phyloP scores from a whole-genome alignment of 2,888 invertebrate genomes.

The Dugesia japonica region DNA sequence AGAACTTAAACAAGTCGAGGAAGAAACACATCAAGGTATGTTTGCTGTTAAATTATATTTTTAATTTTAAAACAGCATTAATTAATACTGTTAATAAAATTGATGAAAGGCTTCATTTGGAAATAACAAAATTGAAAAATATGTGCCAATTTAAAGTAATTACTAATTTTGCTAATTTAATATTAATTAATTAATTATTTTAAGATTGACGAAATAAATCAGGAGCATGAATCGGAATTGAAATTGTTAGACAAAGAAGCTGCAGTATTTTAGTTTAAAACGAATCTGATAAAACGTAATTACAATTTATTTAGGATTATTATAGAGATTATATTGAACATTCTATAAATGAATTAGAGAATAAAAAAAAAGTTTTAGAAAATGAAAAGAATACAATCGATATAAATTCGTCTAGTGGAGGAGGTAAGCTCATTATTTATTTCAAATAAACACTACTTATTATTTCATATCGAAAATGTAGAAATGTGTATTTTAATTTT shows the following conservation, averaged over 20 bases:
- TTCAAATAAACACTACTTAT: too few species aligned
- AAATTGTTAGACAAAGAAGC: not conserved
- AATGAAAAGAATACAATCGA: constrained; percentile 10
- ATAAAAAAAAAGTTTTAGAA: not conserved
- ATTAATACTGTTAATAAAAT: not conserved
- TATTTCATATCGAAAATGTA: too few species aligned
- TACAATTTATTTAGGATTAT: not conserved
- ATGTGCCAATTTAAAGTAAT: constrained; percentile 16
- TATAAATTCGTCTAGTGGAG: not conserved
- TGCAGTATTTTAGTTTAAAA: not conserved
- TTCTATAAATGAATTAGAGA: not conserved
- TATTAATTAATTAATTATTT: not conserved
- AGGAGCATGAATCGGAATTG: not conserved
- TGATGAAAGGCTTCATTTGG: constrained; percentile 1
- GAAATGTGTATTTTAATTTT: too few species aligned
- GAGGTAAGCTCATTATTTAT: not conserved
- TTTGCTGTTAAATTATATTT: not conserved
- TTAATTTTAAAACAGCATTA: not conserved
- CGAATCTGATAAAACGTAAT: too few species aligned
- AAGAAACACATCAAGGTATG: not conserved
- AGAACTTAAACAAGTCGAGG: not conserved
- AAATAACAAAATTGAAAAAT: not conserved
- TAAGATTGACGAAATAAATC: not conserved
- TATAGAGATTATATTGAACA: constrained; percentile 6
- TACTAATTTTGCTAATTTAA: not conserved